Evolutionary conservation across 2,113 vertebrate species (phyloP).

Genomic region (Sphyrna mokarran): DNA sequence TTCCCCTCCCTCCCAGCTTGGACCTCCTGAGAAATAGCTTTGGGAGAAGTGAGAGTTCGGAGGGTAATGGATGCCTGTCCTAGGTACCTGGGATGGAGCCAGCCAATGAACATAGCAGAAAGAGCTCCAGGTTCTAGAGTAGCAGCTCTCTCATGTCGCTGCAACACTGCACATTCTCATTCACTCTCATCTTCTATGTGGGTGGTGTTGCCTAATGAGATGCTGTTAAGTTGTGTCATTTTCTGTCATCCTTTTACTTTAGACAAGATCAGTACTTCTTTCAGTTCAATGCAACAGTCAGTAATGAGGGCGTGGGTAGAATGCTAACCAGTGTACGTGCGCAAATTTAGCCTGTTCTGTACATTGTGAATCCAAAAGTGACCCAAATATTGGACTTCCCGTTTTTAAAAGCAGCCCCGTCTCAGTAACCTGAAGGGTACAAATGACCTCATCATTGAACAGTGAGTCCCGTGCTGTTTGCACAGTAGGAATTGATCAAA

Average conservation of each 20-base stretch:
- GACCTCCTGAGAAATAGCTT: neutral
- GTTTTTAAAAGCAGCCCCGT: neutral
- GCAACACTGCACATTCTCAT: neutral
- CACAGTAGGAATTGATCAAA: neutral
- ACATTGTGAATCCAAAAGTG: neutral
- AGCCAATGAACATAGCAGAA: neutral
- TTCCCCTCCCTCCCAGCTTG: neutral
- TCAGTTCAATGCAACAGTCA: neutral
- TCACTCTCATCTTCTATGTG: neutral
- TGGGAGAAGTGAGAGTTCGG: neutral
- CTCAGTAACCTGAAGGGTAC: conserved; percentile 5
- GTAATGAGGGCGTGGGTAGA: neutral
- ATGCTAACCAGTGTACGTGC: neutral
- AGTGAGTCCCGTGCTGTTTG: neutral
- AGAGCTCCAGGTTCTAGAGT: neutral
- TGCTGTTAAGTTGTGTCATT: neutral
- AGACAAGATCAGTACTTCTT: neutral
- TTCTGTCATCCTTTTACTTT: neutral
- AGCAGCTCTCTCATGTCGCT: neutral
- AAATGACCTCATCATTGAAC: neutral
- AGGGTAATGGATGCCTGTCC: neutral
- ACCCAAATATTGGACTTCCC: neutral
- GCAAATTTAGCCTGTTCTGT: neutral
- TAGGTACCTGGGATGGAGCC: neutral
- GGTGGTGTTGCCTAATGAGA: neutral